These are phyloP conservation scores for Carapus acus DNA, from an alignment of 2,797 vertebrate species.

Conservation along the genomic window DNA sequence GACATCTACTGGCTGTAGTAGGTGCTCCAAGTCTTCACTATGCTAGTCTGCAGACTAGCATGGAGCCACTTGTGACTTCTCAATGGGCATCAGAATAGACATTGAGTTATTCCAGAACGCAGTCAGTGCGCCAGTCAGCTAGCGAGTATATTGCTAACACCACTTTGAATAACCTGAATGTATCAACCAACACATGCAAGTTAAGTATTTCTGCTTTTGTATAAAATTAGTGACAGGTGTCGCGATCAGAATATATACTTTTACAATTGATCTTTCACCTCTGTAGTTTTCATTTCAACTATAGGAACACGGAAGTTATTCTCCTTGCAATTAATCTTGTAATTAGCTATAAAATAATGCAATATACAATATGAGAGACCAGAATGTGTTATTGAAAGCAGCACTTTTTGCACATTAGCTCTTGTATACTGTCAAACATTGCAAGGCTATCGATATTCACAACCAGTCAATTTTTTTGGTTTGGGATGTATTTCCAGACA, in stretches of 20 bases:
- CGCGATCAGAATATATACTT: too few relatives aligned
- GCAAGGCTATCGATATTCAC: too few relatives aligned
- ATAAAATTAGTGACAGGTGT: slow-evolving; percentile 6
- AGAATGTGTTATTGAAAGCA: slow-evolving; percentile 34
- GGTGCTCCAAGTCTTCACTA: background rate
- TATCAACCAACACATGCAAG: slow-evolving; percentile 35
- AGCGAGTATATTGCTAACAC: slow-evolving; percentile 28
- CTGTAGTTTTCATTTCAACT: too few relatives aligned
- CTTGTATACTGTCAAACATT: too few relatives aligned
- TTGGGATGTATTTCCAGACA: background rate
- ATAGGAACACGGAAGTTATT: too few relatives aligned
- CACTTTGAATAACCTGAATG: slow-evolving; percentile 60
- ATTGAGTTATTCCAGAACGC: slow-evolving; percentile 52
- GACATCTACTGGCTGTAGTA: slow-evolving; percentile 58
- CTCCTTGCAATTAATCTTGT: background rate
- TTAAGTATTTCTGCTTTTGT: too few relatives aligned
- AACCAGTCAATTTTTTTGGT: too few relatives aligned
- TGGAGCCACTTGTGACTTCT: too few relatives aligned
- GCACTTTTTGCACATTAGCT: slow-evolving; percentile 47
- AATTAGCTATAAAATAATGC: too few relatives aligned
- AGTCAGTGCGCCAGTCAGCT: slow-evolving; percentile 47
- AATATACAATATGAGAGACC: slow-evolving; percentile 14
- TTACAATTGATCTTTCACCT: too few relatives aligned
- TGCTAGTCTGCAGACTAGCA: too few relatives aligned
- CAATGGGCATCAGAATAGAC: slow-evolving; percentile 10